Conservation (phyloP, 2,888 invertebrate species). For the Drosophila hamatofila region DNA sequence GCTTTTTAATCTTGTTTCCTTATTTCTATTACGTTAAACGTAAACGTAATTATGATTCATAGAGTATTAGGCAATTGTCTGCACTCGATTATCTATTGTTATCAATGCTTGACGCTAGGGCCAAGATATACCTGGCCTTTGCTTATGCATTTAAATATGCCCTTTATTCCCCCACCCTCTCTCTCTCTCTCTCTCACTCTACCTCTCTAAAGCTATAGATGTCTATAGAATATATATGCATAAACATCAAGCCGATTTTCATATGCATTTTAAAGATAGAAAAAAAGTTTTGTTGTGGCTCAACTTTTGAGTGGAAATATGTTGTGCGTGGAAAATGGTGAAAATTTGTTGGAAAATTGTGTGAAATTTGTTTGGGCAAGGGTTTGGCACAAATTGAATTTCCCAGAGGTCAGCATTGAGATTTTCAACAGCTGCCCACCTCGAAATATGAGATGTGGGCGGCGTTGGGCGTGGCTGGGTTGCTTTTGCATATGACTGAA, state of each 20-base stretch:
- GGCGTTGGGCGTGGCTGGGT: background rate
- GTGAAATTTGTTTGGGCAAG: conserved; percentile 62
- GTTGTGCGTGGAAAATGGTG: conserved; percentile 14
- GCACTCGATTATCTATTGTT: background rate
- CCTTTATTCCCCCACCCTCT: background rate
- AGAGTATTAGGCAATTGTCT: background rate
- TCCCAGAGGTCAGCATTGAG: conserved; percentile 47
- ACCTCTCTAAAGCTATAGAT: background rate
- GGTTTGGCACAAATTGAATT: conserved; percentile 61
- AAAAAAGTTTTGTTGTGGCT: conserved; percentile 50
- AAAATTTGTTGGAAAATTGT: conserved; percentile 31
- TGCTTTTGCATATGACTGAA: conserved; percentile 36
- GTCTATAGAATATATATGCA: conserved; percentile 39
- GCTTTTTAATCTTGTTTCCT: no score
- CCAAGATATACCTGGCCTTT: background rate
- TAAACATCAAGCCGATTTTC: conserved; percentile 58
- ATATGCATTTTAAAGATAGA: conserved; percentile 5
- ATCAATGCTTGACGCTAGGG: background rate
- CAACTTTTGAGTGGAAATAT: conserved; percentile 66
- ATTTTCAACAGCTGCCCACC: background rate
- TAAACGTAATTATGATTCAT: background rate
- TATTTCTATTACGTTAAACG: background rate
- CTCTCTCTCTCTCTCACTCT: background rate
- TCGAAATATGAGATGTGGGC: conserved; percentile 15
- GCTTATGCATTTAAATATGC: background rate